Conservation (phyloP, 1,140 invertebrate genomes). For the Teleopsis dalmanni region DNA sequence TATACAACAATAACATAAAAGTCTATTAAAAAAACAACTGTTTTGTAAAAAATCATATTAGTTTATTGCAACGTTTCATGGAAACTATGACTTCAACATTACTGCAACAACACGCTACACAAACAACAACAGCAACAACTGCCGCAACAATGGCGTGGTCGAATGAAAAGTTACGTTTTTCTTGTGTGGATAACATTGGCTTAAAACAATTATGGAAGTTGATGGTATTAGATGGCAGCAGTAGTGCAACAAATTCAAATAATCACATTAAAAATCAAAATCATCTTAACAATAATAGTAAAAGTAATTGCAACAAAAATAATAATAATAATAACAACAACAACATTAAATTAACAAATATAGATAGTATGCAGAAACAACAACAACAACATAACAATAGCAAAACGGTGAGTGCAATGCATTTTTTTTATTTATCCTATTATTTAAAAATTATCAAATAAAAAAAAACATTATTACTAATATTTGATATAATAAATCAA, state of each 20-base stretch:
- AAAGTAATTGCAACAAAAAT: not conserved
- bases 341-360: not conserved
- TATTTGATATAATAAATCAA: too few relatives aligned
- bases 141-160: slow-evolving; percentile 35
- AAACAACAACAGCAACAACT: slow-evolving; percentile 14
- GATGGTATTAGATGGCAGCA: slow-evolving; percentile 36
- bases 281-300: slow-evolving; percentile 3
- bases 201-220: slow-evolving; percentile 40
- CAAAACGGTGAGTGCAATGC: too few relatives aligned
- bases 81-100: slow-evolving; percentile 39
- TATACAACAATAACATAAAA: too few relatives aligned
- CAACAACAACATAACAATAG: slow-evolving; percentile 3
- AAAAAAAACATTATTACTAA: too few relatives aligned
- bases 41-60: not conserved
- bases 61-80: slow-evolving; percentile 3
- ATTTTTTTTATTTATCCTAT: too few relatives aligned
- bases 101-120: slow-evolving; percentile 28
- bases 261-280: not conserved
- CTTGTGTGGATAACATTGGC: slow-evolving; percentile 41
- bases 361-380: slow-evolving; percentile 1
- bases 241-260: slow-evolving; percentile 8
- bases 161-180: slow-evolving; percentile 40
- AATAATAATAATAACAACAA: slow-evolving; percentile 9
- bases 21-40: not conserved
- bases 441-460: too few relatives aligned